Conservation (phyloP, 1,140 invertebrate species). For the Eriosoma lanigerum region DNA sequence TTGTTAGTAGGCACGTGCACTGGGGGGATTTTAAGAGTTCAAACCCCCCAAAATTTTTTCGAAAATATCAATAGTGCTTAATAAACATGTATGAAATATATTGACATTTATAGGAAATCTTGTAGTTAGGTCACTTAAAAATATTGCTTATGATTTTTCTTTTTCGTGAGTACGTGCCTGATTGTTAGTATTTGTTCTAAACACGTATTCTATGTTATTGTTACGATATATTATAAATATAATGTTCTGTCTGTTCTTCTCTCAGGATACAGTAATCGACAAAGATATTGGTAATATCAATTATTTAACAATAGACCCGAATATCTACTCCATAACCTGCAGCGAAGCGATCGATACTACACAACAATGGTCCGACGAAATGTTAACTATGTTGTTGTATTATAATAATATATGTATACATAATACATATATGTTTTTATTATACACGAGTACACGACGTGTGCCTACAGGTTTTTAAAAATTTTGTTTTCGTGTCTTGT, state of each 20-base stretch:
- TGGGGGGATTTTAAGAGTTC: too few relatives aligned
- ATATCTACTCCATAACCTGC: background rate
- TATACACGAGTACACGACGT: background rate
- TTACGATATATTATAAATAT: background rate
- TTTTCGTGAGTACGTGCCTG: too few relatives aligned
- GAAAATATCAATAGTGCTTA: too few relatives aligned
- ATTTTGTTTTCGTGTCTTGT: background rate
- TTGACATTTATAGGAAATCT: too few relatives aligned
- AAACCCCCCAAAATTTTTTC: too few relatives aligned
- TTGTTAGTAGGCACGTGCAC: too few relatives aligned
- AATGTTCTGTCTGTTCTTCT: background rate
- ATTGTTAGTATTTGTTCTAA: slow-evolving; percentile 8
- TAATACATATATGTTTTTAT: background rate
- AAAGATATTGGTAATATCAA: slow-evolving; percentile 29
- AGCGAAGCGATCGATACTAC: background rate
- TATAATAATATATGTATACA: too few relatives aligned
- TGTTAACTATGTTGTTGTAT: slow-evolving; percentile 18
- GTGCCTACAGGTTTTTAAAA: background rate
- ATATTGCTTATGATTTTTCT: too few relatives aligned
- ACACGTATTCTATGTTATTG: slow-evolving; percentile 31
- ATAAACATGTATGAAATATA: too few relatives aligned
- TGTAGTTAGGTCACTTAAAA: too few relatives aligned
- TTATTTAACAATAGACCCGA: slow-evolving; percentile 22
- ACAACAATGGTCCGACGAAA: slow-evolving; percentile 9
- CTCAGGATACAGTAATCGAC: slow-evolving; percentile 8